Conservation (phyloP, 2,888 invertebrate genomes). For the Conistra vaccinii region DNA sequence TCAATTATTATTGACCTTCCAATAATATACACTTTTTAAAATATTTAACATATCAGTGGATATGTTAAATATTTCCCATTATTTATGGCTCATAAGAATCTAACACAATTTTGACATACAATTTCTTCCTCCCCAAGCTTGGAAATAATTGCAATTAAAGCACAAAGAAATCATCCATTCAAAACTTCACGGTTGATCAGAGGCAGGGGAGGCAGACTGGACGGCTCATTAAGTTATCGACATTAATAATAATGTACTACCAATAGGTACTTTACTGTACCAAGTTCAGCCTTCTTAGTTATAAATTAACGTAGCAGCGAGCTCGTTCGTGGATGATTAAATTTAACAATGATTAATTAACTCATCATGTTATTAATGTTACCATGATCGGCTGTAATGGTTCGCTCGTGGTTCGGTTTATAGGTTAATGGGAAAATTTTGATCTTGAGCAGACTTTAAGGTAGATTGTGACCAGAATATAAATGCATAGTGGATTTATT, state of each 20-base stretch:
- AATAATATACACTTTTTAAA: no score
- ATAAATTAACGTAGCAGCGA: constrained; percentile 39
- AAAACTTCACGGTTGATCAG: constrained; percentile 48
- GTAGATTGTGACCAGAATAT: neutral
- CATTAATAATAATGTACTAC: constrained; percentile 57
- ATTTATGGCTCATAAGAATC: neutral
- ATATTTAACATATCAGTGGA: no score
- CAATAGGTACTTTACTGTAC: constrained; percentile 45
- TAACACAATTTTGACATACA: constrained; percentile 1
- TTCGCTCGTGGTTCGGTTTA: constrained; percentile 33
- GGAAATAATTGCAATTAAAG: constrained; percentile 61
- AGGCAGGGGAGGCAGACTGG: constrained; percentile 51
- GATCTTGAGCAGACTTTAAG: constrained; percentile 6
- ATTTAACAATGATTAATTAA: constrained; percentile 62
- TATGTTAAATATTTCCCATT: neutral
- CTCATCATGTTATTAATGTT: constrained; percentile 57
- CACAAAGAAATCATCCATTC: constrained; percentile 55
- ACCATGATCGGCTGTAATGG: constrained; percentile 54
- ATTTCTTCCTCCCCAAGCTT: constrained; percentile 25
- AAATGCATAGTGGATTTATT: neutral
- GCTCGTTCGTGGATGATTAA: constrained; percentile 50
- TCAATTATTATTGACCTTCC: no score
- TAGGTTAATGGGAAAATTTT: constrained; percentile 38
- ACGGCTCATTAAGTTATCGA: constrained; percentile 71
- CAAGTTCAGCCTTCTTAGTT: constrained; percentile 41